Conservation (phyloP, 2,797 vertebrate species). For the Cryptoprocta ferox region DNA sequence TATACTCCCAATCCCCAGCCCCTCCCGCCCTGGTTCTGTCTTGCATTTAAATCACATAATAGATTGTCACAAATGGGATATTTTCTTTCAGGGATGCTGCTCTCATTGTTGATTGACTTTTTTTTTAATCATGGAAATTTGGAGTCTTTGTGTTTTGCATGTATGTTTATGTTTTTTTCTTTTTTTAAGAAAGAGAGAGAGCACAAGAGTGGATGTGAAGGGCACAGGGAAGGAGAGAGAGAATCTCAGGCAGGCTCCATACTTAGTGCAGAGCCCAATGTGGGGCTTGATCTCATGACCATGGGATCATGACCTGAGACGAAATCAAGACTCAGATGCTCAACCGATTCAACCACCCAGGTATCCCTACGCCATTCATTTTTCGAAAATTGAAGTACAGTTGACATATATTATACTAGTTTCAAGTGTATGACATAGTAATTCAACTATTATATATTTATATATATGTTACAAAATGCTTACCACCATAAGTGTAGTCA, state of each 20-base stretch:
- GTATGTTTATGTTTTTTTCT: not conserved
- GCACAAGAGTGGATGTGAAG: too few species aligned
- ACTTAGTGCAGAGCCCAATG: too few species aligned
- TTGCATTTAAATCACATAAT: conserved; percentile 4
- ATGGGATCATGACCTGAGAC: too few species aligned
- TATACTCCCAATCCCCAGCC: not conserved
- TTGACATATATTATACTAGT: not conserved
- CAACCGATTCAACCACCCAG: too few species aligned
- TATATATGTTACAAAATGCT: not conserved
- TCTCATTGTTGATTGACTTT: not conserved
- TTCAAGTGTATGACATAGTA: not conserved
- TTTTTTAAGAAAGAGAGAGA: too few species aligned
- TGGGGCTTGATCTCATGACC: too few species aligned
- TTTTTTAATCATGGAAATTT: not conserved
- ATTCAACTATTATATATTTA: not conserved
- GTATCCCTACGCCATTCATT: not conserved
- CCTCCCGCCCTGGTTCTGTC: not conserved
- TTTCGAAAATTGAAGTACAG: not conserved
- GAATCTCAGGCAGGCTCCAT: too few species aligned
- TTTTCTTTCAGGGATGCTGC: not conserved
- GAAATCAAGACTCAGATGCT: too few species aligned
- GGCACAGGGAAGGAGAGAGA: too few species aligned
- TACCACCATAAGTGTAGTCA: not conserved
- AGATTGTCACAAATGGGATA: not conserved
- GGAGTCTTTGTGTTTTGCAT: not conserved